phyloP scores from a whole-genome alignment of 2,888 invertebrate species.

The Chrysolina oricalcia region DNA sequence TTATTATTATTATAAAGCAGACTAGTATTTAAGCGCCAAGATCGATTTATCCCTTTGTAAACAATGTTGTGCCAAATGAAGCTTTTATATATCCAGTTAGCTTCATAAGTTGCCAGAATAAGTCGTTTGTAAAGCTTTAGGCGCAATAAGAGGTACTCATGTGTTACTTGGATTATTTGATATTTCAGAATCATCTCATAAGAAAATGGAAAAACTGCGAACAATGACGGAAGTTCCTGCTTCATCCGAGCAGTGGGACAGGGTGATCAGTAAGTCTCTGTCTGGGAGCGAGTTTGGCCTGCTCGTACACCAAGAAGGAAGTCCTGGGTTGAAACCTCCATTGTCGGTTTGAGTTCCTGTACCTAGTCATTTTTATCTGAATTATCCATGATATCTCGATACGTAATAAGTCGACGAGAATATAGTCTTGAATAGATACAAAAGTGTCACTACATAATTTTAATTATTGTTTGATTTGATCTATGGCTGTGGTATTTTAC shows the following conservation, averaged over 20 bases:
- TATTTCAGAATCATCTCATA: slow-evolving; percentile 43
- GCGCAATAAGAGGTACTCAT: no score
- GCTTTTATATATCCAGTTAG: no score
- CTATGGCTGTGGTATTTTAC: background rate
- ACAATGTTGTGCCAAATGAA: no score
- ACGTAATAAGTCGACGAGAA: background rate
- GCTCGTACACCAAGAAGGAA: slow-evolving; percentile 72
- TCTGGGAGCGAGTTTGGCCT: slow-evolving; percentile 80
- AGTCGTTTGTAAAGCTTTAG: no score
- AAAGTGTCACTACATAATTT: background rate
- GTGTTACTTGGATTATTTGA: background rate
- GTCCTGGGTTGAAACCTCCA: slow-evolving; percentile 39
- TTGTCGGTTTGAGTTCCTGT: slow-evolving; percentile 51
- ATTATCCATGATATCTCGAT: background rate
- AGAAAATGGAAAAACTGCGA: slow-evolving; percentile 55
- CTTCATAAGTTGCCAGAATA: no score
- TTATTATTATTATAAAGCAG: no score
- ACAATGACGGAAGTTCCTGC: slow-evolving; percentile 65
- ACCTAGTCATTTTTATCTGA: slow-evolving; percentile 36
- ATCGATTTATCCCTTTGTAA: no score
- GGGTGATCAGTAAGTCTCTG: slow-evolving; percentile 71
- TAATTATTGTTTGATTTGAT: background rate
- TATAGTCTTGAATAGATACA: background rate
- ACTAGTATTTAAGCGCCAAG: no score
- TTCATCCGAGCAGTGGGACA: slow-evolving; percentile 69